phyloP scores from a whole-genome alignment of 2,888 invertebrate genomes.

The Ormyrus labotus region DNA sequence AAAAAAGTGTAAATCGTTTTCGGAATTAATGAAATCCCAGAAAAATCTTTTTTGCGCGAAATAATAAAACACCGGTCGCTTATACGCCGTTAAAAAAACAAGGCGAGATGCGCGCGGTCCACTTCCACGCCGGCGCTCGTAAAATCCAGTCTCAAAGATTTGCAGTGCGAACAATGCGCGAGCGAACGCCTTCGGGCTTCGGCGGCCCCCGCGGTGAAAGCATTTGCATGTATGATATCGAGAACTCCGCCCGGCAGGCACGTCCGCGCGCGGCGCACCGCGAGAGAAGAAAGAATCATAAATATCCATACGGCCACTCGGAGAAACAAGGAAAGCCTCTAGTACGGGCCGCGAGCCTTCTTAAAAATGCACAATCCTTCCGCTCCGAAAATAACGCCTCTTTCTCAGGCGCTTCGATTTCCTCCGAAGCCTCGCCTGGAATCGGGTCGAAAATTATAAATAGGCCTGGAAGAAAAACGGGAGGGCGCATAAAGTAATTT shows the following conservation, averaged over 20 bases:
- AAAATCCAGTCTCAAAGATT: not conserved
- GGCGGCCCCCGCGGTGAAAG: not conserved
- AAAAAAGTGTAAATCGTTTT: too few species aligned
- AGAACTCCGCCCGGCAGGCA: not conserved
- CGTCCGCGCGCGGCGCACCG: not conserved
- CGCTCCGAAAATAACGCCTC: conserved; percentile 17
- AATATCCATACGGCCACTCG: not conserved
- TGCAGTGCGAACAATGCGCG: not conserved
- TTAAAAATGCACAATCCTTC: conserved; percentile 30
- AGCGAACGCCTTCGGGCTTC: too few species aligned
- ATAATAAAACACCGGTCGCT: too few species aligned
- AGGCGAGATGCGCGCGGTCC: too few species aligned
- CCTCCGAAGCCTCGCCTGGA: not conserved
- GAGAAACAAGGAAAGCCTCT: not conserved
- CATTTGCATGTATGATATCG: conserved; percentile 1
- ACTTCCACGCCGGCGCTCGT: too few species aligned
- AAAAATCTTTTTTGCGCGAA: too few species aligned
- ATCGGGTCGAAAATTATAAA: conserved; percentile 41
- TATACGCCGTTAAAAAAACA: too few species aligned
- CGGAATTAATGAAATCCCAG: too few species aligned
- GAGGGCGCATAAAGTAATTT: conserved; percentile 16
- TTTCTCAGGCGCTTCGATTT: not conserved
- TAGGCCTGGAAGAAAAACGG: not conserved
- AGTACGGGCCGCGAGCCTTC: not conserved
- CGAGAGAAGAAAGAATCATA: conserved; percentile 11